Conservation (phyloP, 2,113 vertebrate species). For the Zosterops hypoxanthus region DNA sequence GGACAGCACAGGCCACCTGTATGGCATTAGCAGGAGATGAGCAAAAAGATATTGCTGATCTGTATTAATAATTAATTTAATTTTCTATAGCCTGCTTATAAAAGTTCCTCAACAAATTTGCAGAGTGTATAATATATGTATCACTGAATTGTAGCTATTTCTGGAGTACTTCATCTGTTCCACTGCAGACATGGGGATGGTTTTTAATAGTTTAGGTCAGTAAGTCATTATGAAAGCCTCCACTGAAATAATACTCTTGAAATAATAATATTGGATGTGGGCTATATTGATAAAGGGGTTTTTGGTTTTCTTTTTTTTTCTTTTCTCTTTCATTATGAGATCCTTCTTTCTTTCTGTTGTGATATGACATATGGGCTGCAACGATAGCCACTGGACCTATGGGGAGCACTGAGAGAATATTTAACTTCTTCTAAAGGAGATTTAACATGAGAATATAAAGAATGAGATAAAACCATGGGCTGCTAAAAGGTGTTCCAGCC, state of each 20-base stretch:
- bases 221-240: slow-evolving; percentile 30
- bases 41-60: slow-evolving; percentile 27
- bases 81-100: slow-evolving; percentile 29
- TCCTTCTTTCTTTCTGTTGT: neutral
- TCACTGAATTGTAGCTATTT: slow-evolving; percentile 24
- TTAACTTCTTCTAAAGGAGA: neutral
- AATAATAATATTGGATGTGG: neutral
- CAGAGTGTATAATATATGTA: slow-evolving; percentile 4
- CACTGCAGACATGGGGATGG: neutral
- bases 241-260: slow-evolving; percentile 14
- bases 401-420: neutral
- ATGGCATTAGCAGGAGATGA: neutral
- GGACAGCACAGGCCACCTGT: neutral
- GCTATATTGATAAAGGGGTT: neutral
- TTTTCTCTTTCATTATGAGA: neutral
- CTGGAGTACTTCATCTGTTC: slow-evolving; percentile 32
- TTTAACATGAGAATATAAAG: neutral
- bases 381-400: neutral
- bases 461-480: neutral
- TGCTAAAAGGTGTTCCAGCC: neutral
- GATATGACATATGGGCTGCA: neutral
- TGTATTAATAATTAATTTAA: slow-evolving; percentile 54
- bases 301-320: neutral
- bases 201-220: slow-evolving; percentile 34
- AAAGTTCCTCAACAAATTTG: slow-evolving; percentile 46